phyloP scores from a whole-genome alignment of 2,797 vertebrate species.

The Sebastes vulpes region DNA sequence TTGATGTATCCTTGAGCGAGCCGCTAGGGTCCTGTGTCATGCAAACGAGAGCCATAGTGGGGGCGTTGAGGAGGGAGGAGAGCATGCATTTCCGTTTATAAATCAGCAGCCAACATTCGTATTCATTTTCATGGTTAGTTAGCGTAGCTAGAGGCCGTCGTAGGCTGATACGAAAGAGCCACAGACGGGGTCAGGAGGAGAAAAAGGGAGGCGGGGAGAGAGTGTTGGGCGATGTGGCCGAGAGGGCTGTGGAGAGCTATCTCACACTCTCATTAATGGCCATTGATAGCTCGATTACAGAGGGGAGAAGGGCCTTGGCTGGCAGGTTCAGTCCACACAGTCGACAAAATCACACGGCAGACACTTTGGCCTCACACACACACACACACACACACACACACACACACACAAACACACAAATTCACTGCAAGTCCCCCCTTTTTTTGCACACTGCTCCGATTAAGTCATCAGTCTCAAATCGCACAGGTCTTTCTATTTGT shows the following conservation, averaged over 20 bases:
- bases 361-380: background rate
- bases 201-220: conserved; percentile 1
- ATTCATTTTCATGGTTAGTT: conserved; percentile 53
- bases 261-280: conserved; percentile 73
- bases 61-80: background rate
- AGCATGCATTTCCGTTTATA: conserved; percentile 38
- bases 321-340: conserved; percentile 40
- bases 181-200: conserved; percentile 36
- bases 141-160: conserved; percentile 22
- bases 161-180: conserved; percentile 14
- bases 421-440: background rate
- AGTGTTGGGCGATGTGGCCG: conserved; percentile 33
- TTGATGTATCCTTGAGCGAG: conserved; percentile 76
- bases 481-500: conserved; percentile 44
- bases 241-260: conserved; percentile 47
- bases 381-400: too few species aligned
- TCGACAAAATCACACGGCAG: conserved; percentile 25
- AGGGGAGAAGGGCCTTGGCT: conserved; percentile 40
- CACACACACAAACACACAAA: background rate
- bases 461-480: conserved; percentile 30
- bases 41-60: conserved; percentile 50
- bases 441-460: background rate
- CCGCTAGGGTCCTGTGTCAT: conserved; percentile 59
- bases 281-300: conserved; percentile 72
- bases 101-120: conserved; percentile 21